Evolutionary conservation across 35 echinoderm and acorn worm genomes (phyloP).

Genomic region (Strongylocentrotus purpuratus): DNA sequence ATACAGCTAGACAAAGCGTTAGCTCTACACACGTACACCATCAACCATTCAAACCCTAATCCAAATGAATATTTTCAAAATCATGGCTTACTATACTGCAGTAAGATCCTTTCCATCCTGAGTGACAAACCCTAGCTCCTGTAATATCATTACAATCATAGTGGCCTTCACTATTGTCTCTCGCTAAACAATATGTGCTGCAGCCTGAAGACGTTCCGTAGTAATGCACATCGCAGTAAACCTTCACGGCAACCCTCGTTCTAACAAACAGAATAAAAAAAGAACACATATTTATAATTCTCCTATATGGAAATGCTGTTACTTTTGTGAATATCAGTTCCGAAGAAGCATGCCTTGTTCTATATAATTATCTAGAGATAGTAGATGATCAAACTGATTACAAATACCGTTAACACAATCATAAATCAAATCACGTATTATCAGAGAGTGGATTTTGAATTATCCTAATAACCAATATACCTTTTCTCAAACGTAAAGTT

Average conservation of each 20-base stretch:
- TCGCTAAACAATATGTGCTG: slow-evolving; percentile 30
- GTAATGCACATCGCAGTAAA: slow-evolving; percentile 43
- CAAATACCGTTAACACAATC: no score
- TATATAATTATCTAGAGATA: no score
- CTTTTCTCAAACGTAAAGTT: no score
- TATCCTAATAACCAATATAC: no score
- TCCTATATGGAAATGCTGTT: background rate
- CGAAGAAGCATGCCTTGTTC: no score
- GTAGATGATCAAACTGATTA: no score
- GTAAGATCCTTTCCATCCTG: slow-evolving; percentile 56
- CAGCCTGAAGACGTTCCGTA: slow-evolving; percentile 48
- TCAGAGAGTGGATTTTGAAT: no score
- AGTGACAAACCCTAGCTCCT: slow-evolving; percentile 63
- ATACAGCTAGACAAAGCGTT: no score
- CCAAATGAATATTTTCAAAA: background rate
- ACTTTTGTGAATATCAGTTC: no score
- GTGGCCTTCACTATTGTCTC: slow-evolving; percentile 53
- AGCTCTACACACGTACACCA: no score
- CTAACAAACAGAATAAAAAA: background rate
- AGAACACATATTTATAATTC: background rate
- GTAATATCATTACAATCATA: slow-evolving; percentile 73
- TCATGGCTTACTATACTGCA: background rate
- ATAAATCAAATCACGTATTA: no score
- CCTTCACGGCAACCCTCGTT: slow-evolving; percentile 13
- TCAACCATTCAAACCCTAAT: background rate